phyloP scores from a whole-genome alignment of 2,797 vertebrate species.

The Poliocrania exsul region DNA sequence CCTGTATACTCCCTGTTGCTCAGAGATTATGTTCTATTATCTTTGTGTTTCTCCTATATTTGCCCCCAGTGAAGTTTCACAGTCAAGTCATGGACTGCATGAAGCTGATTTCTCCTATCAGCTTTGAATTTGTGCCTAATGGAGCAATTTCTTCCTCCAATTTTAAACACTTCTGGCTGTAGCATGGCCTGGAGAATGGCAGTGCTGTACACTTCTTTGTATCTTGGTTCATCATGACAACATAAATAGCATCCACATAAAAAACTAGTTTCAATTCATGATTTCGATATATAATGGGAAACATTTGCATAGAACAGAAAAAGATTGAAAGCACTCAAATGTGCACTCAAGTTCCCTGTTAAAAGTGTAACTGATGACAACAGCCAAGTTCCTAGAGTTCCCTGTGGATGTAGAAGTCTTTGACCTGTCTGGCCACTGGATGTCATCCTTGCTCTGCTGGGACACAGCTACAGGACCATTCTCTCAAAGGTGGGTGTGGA shows the following conservation, averaged over 20 bases:
- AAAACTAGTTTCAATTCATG: not conserved
- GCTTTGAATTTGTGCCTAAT: not conserved
- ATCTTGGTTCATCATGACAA: not conserved
- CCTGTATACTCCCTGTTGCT: not conserved
- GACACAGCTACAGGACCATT: not conserved
- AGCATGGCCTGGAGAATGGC: not conserved
- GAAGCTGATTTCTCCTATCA: not conserved
- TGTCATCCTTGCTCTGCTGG: conserved; percentile 33
- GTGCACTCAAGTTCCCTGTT: not conserved
- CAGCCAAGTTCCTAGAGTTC: not conserved
- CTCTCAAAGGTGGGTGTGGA: not conserved
- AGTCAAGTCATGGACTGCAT: not conserved
- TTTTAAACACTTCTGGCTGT: not conserved
- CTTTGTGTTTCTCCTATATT: not conserved
- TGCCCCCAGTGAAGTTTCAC: not conserved
- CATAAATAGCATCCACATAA: not conserved
- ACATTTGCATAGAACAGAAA: not conserved
- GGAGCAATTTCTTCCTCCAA: not conserved
- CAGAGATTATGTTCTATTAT: not conserved
- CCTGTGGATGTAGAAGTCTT: not conserved
- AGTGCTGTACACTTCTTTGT: not conserved
- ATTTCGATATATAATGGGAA: not conserved
- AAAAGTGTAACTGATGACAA: not conserved
- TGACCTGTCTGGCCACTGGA: conserved; percentile 62
- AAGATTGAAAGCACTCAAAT: not conserved